Conservation (phyloP, 1,140 invertebrate species). For the Trialeurodes vaporariorum region DNA sequence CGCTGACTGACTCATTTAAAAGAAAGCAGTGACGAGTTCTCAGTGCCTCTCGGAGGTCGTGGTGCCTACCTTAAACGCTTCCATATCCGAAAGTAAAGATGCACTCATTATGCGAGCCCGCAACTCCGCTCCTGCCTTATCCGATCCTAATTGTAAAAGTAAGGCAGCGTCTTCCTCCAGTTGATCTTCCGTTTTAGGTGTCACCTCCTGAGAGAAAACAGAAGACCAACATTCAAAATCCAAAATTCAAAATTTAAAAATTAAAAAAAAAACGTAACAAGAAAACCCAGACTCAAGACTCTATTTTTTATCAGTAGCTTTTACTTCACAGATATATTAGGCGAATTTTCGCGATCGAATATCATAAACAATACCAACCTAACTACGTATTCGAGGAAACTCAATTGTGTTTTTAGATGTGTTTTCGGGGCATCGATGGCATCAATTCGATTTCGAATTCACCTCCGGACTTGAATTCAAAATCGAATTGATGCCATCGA, state of each 20-base stretch:
- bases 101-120: constrained; percentile 90
- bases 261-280: not conserved
- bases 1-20: not conserved
- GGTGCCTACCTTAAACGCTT: constrained; percentile 74
- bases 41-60: too few relatives aligned
- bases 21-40: not conserved
- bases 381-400: too few relatives aligned
- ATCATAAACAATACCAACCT: too few relatives aligned
- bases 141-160: constrained; percentile 72
- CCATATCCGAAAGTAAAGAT: constrained; percentile 92
- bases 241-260: not conserved
- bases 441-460: too few relatives aligned
- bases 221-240: not conserved
- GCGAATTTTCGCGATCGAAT: too few relatives aligned
- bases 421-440: too few relatives aligned
- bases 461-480: too few relatives aligned
- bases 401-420: too few relatives aligned
- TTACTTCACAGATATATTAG: too few relatives aligned
- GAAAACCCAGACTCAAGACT: too few relatives aligned
- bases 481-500: too few relatives aligned
- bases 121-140: constrained; percentile 67
- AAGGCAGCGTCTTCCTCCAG: constrained; percentile 85
- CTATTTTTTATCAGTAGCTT: too few relatives aligned
- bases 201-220: constrained; percentile 51
- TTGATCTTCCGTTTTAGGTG: constrained; percentile 95